A percentile compares a stretch with the other conserved stretches of the same genome.
Conservation (phyloP, 2,888 invertebrate genomes). For the Calephelis perditalis region DNA sequence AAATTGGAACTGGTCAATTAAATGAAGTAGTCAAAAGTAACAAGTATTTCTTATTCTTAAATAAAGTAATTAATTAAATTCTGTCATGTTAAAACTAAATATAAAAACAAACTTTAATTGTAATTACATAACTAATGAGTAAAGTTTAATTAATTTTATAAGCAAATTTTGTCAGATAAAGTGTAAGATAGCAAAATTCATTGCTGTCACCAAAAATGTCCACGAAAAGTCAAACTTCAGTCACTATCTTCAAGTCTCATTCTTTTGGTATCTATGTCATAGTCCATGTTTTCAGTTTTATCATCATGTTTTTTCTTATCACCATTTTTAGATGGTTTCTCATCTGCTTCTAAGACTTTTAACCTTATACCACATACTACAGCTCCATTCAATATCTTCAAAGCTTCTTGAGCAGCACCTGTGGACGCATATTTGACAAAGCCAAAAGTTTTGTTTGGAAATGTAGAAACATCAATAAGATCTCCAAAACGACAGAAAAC, state of each 20-base stretch:
- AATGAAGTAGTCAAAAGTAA: constrained; percentile 12
- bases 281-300: constrained; percentile 36
- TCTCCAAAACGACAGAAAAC: constrained; percentile 94
- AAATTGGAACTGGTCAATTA: neutral
- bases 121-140: constrained; percentile 1
- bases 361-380: constrained; percentile 88
- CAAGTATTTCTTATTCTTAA: neutral
- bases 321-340: constrained; percentile 60
- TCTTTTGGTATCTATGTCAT: constrained; percentile 48
- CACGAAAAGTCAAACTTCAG: constrained; percentile 19
- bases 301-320: constrained; percentile 36
- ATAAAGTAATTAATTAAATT: constrained; percentile 7
- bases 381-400: constrained; percentile 85
- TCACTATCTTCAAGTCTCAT: constrained; percentile 37
- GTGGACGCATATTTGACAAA: constrained; percentile 92
- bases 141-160: neutral
- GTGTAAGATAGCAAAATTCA: neutral
- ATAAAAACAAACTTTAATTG: neutral
- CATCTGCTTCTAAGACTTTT: constrained; percentile 94
- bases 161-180: constrained; percentile 11
- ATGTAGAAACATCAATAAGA: constrained; percentile 92
- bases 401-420: constrained; percentile 87
- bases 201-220: constrained; percentile 8
- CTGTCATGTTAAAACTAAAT: constrained; percentile 13
- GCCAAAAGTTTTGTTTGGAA: constrained; percentile 94